These are phyloP conservation scores for Pedetes capensis DNA, from an alignment of 2,113 vertebrate genomes.

Conservation along the genomic window DNA sequence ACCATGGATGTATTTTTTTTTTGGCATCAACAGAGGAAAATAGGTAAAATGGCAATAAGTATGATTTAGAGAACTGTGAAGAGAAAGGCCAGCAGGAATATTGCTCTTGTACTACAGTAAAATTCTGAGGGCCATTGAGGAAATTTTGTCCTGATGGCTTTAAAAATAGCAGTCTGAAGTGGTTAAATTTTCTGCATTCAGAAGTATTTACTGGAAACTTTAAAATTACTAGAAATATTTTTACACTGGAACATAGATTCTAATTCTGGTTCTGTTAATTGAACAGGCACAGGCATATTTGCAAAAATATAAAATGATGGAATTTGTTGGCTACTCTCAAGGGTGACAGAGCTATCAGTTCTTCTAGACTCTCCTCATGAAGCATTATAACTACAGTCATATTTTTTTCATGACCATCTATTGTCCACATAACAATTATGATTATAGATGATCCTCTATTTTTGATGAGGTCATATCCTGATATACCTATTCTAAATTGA, in stretches of 20 bases:
- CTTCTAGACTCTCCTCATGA: not conserved
- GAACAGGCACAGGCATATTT: not conserved
- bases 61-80: not conserved
- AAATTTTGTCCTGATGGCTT: not conserved
- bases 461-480: not conserved
- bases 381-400: not conserved
- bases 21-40: not conserved
- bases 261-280: not conserved
- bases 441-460: not conserved
- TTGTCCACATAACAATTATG: not conserved
- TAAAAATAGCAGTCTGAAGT: constrained; percentile 34
- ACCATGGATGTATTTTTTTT: not conserved
- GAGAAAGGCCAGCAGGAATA: not conserved
- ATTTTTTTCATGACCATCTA: not conserved
- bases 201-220: not conserved
- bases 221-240: not conserved
- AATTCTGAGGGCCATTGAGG: not conserved
- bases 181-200: not conserved
- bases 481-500: too few species aligned
- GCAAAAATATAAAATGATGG: not conserved
- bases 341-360: not conserved
- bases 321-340: not conserved
- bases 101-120: not conserved
- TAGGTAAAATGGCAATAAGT: not conserved
- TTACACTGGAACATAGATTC: not conserved